Evolutionary conservation across 2,113 vertebrate species (phyloP).

Genomic region (Elaphurus davidianus): DNA sequence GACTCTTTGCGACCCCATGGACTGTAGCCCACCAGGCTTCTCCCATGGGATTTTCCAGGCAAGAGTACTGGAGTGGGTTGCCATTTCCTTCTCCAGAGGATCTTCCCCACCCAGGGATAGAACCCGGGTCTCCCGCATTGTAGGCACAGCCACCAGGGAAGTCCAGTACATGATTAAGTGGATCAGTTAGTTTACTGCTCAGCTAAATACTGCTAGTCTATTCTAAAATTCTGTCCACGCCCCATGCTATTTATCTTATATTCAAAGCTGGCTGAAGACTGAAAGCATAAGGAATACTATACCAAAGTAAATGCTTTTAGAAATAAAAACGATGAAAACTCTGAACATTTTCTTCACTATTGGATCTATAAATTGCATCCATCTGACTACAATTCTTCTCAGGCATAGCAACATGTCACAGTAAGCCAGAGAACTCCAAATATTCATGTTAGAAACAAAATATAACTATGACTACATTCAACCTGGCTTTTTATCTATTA

Average conservation of each 20-base stretch:
- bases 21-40: too few species aligned
- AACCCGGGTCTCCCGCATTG: too few species aligned
- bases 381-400: background rate
- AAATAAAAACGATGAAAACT: background rate
- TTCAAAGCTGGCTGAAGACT: background rate
- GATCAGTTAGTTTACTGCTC: background rate
- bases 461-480: background rate
- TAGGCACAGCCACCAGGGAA: too few species aligned
- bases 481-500: background rate
- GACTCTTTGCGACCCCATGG: too few species aligned
- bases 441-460: background rate
- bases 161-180: background rate
- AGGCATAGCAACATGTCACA: background rate
- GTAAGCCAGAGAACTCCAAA: background rate
- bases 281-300: background rate
- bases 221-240: background rate
- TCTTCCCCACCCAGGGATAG: too few species aligned
- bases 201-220: background rate
- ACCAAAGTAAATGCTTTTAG: background rate
- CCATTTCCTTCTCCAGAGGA: too few species aligned
- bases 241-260: conserved; percentile 9
- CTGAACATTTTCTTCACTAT: background rate
- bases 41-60: too few species aligned
- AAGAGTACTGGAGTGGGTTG: too few species aligned
- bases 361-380: background rate